Base-by-base conservation (phyloP, 2,113 vertebrate genomes). In the Plectropomus leopardus region DNA sequence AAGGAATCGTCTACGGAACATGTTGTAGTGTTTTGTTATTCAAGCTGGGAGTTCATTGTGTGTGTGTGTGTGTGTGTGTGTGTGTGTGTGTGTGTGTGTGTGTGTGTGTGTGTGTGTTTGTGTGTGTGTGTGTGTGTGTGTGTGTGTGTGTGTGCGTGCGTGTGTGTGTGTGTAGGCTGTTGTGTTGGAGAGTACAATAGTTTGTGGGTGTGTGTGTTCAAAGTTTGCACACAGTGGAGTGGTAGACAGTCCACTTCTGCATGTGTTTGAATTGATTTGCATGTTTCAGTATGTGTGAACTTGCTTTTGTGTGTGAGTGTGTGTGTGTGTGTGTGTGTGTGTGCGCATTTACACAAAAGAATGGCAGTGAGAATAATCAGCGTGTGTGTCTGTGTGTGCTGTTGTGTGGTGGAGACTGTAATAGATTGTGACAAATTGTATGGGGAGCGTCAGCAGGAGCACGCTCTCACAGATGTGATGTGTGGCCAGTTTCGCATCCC, bases 371-470 rank as follows among this genome's bases (percentile, higher is more conserved):
- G 71, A 78, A 53, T 72, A 80, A 80, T 80, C 60, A 73, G 19
- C 26, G 76, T 60, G 51, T 75, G 72, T 40, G 51, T 28, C 8
- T 26, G 58, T 40, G 70, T 50, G 59, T 44, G 59, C 36, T n/a
- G 58, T 65, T 71, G 13, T 58, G 64, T 70, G 66, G 58, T 40
- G 50, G 24, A 74, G 82, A 82, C 21, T 30, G 63, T 87, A 88
- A 93, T 88, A 50, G 72, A 84, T 53, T 54, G 86, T 84, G 89
- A 86, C 89, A 86, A 48, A 51, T 68, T 71, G 82, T 72, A 80
- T 23, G 50, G 63, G 53, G 47, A 61, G 72, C 48, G 9, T 89
- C 77, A 54, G 84, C 84, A 55, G 54, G 58, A 65, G 68, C 59
- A 4, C 15, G 8, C 44, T 79, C 75, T 67, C 86, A 71, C 84